phyloP scores from a whole-genome alignment of 2,888 invertebrate genomes.

The Brachypalpus laphriformis region DNA sequence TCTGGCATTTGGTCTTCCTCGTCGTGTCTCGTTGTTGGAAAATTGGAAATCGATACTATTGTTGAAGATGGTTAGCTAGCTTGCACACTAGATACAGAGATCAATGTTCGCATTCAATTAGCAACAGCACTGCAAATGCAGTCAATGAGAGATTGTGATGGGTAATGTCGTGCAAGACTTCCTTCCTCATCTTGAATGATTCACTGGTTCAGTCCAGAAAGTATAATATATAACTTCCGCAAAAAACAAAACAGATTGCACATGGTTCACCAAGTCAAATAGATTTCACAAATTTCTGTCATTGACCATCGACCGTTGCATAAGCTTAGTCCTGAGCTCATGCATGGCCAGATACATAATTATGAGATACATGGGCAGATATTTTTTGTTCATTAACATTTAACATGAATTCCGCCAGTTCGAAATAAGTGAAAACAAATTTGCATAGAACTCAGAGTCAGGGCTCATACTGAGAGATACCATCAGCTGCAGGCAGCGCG shows the following conservation, averaged over 20 bases:
- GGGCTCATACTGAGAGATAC: background rate
- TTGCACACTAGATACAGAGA: constrained; percentile 10
- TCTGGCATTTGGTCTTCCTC: constrained; percentile 32
- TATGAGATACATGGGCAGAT: background rate
- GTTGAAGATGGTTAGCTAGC: constrained; percentile 34
- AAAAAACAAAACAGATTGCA: background rate
- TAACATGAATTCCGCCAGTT: background rate
- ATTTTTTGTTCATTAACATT: background rate
- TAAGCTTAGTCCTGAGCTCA: background rate
- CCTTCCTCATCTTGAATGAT: constrained; percentile 48
- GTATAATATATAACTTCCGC: constrained; percentile 26
- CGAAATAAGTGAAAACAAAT: background rate
- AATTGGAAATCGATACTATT: constrained; percentile 53
- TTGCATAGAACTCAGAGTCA: background rate
- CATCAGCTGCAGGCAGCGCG: background rate
- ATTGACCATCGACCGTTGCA: background rate
- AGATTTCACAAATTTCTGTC: constrained; percentile 10
- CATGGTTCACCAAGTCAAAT: background rate
- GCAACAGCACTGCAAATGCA: background rate
- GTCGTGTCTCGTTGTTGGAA: constrained; percentile 4
- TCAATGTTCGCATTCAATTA: constrained; percentile 67
- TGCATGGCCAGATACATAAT: background rate
- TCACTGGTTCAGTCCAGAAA: background rate
- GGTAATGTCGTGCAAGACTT: constrained; percentile 48
- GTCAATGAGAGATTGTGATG: constrained; percentile 16